These are phyloP conservation scores for Grus americana DNA, from an alignment of 2,113 vertebrate genomes.

Conservation along the genomic window DNA sequence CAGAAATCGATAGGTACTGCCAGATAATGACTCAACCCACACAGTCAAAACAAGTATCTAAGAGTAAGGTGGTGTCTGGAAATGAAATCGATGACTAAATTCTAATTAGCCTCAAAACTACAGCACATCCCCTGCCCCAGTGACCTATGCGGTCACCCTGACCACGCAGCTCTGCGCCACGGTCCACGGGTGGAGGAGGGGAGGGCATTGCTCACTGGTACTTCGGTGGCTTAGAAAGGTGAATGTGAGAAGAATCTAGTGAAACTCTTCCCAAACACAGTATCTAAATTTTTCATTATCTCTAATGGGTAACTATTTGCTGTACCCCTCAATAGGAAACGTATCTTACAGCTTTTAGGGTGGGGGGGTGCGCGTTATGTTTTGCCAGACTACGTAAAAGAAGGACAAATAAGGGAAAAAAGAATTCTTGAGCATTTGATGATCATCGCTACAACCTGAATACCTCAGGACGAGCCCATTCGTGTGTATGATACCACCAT, in stretches of 20 bases:
- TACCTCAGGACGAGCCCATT: not conserved
- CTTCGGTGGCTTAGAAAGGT: not conserved
- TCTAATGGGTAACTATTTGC: not conserved
- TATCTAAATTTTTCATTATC: not conserved
- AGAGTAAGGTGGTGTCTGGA: not conserved
- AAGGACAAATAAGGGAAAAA: not conserved
- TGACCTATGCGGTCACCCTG: rapidly evolving
- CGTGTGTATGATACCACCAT: not conserved
- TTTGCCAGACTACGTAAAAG: not conserved
- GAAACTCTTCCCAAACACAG: not conserved
- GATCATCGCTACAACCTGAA: not conserved
- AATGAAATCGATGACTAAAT: not conserved
- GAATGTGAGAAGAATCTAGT: not conserved
- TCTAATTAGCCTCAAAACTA: not conserved
- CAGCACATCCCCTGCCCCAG: rapidly evolving
- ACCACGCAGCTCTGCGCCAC: not conserved
- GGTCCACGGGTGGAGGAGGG: rapidly evolving
- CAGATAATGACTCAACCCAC: not conserved
- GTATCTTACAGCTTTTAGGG: not conserved
- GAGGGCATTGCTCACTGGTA: not conserved
- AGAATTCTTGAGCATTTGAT: not conserved
- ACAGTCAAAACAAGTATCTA: not conserved
- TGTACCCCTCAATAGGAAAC: not conserved
- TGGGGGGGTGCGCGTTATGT: not conserved
- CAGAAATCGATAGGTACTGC: not conserved